Evolutionary conservation across 1,140 invertebrate genomes (phyloP), one percentile per base, ranked within the genome.

Genomic region (Zaprionus ornatus): DNA sequence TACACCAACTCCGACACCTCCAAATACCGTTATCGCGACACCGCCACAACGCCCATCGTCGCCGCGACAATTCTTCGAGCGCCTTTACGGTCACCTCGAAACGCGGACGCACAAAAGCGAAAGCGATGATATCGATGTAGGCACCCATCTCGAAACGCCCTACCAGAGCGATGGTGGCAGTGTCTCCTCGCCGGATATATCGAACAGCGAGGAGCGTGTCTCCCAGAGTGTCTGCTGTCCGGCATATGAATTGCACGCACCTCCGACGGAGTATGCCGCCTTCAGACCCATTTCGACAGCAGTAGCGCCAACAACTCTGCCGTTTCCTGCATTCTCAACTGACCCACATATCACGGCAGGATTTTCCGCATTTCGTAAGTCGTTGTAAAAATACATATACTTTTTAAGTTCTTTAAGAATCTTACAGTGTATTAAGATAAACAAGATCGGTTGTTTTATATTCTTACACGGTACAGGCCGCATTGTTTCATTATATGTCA

Each of bases 61-160:
- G 9, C 94, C 94, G 60, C 85, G 94, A 6, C 93, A 93, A 66
- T 94, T 94, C 80, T 94, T 94, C 60, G 94, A 94, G 32, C 88
- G 93, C 27, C 86, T 94, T 9, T 94, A 94, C 61, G 94, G 94
- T 5, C 92, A 94, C 63, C 84, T 94, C 4, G 94, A 94, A 62
- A 82, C 82, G 50, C 85, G 85, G 54, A 82, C 82, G 45, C 86
- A 77, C 27, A 77, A 67, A 21, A 79, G 76, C 45, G 85, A 88
- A n/a, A 85, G 65, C 65, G 81, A 68, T 3, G 85, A 88, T 66
- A 90, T 90, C 48, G 85, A 88, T 23, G 86, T 90, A 1, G 80
- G 85, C 9, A 80, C 84, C 9, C 78, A 81, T 40, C 27, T 45
- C 35, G 87, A 83, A 25, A 90, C 85, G 37, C 80, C 84, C 9